Conservation (phyloP, 2,113 vertebrate genomes). For the Ictalurus furcatus region DNA sequence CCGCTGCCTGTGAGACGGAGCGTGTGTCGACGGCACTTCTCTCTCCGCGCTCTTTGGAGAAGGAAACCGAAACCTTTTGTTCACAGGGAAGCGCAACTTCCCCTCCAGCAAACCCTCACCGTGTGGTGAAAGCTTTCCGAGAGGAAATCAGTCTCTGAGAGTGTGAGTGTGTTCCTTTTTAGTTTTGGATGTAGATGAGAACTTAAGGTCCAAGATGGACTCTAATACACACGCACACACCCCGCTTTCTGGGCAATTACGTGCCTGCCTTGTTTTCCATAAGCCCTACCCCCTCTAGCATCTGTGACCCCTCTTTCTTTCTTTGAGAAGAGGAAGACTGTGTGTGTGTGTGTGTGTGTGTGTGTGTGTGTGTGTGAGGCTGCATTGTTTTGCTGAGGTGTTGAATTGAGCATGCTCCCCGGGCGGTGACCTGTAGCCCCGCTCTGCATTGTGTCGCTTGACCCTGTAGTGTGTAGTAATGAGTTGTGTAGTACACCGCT, state of each 20-base stretch:
- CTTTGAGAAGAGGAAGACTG: not conserved
- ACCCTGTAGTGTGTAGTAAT: conserved; percentile 52
- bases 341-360: conserved; percentile 32
- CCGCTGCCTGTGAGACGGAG: conserved; percentile 41
- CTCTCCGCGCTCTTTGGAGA: conserved; percentile 18
- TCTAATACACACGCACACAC: conserved; percentile 46
- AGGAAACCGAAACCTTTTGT: conserved; percentile 31
- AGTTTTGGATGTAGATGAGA: conserved; percentile 7
- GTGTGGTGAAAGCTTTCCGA: conserved; percentile 34
- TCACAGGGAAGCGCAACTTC: conserved; percentile 7
- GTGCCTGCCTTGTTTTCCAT: conserved; percentile 54
- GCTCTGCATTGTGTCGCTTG: conserved; percentile 47
- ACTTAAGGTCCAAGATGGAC: conserved; percentile 24
- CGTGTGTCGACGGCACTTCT: conserved; percentile 43
- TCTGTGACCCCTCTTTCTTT: conserved; percentile 49
- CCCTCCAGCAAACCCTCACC: conserved; percentile 18
- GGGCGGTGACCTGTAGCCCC: conserved; percentile 48
- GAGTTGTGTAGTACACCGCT: conserved; percentile 39
- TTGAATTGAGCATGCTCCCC: conserved; percentile 45
- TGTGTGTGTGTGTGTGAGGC: conserved; percentile 4
- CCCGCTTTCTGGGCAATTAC: conserved; percentile 54
- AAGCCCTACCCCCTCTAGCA: conserved; percentile 50
- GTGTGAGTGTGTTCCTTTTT: not conserved
- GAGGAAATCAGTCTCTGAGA: not conserved
- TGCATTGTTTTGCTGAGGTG: conserved; percentile 46